phyloP scores from a whole-genome alignment of 2,888 invertebrate species.

The Cheilosia vernalis region DNA sequence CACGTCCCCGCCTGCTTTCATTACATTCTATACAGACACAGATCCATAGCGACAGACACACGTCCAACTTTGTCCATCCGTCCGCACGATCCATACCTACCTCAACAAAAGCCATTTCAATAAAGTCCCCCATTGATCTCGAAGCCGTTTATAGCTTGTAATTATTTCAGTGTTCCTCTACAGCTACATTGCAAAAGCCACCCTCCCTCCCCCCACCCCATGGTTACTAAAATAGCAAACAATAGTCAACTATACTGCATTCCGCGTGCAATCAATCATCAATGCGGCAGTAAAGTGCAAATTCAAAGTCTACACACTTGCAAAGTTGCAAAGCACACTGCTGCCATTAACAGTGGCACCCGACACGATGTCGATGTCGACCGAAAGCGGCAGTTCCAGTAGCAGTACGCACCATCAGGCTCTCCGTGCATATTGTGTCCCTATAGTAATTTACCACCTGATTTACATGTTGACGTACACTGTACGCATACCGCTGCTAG shows the following conservation, averaged over 20 bases:
- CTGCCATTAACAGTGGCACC: slow-evolving; percentile 32
- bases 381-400: slow-evolving; percentile 43
- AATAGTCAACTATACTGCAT: slow-evolving; percentile 64
- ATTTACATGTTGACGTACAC: slow-evolving; percentile 75
- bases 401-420: slow-evolving; percentile 7
- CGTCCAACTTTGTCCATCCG: slow-evolving; percentile 23
- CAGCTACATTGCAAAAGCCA: not conserved
- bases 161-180: slow-evolving; percentile 49
- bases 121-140: slow-evolving; percentile 32
- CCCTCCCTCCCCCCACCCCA: not conserved
- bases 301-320: slow-evolving; percentile 42
- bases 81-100: slow-evolving; percentile 12
- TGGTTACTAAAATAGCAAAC: slow-evolving; percentile 57
- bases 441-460: slow-evolving; percentile 73
- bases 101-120: slow-evolving; percentile 41
- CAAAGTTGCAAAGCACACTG: slow-evolving; percentile 23
- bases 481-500: slow-evolving; percentile 34
- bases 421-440: slow-evolving; percentile 68
- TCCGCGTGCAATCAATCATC: slow-evolving; percentile 72
- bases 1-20: not conserved
- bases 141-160: slow-evolving; percentile 56
- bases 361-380: slow-evolving; percentile 63
- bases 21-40: not conserved
- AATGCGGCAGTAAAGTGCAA: slow-evolving; percentile 64
- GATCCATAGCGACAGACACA: not conserved